Evolutionary conservation across 2,113 vertebrate species (phyloP), one percentile per base, ranked within the genome.

Genomic region (Oryzias curvinotus): DNA sequence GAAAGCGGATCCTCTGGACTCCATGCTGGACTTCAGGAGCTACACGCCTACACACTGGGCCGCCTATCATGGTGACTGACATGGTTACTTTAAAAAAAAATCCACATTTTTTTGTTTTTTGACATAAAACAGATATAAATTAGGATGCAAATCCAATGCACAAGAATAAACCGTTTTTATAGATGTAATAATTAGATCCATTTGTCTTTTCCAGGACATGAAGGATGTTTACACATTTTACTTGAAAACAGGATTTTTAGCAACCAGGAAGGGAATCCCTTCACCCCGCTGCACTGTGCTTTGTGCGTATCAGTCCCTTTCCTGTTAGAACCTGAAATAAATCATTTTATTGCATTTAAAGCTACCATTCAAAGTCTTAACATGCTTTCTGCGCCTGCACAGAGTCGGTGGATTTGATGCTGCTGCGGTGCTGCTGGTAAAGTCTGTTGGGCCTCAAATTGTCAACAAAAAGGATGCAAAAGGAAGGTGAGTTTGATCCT

Each of bases 261-360:
- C 51, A 94, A 94, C 90, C 90, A 94, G 72, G 96, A 98, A 89
- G 95, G 94, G 92, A 97, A 95, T 67, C 88, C 91, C 66, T 99
- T 98, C 83, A 96, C 93, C 68, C 94, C 96, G 66, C 92, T 99
- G 92, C 96, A 99, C 93, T 99, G 96, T 95, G 96, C 97, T 91
- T 92, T 98, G 97, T 99, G 86, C 96, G 97, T 92, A 52, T 44
- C 4, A 23, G 17, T 52, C 5, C 1, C 18, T 18, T 12, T 36
- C 15, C 18, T n/a, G 1, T 17, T 21, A 43, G 15, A 5, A 0
- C 2, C 15, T 36, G 4, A 12, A 36, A 36, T 36, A 36, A 12
- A 52, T 44, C 3, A 18, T 19, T 52, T 4, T 14, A 26, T 4
- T 19, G 15, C 18, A 19, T 3, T 17, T 21, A 50, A 18, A 5